These are phyloP conservation scores for Myanophis thanlyinensis DNA, from an alignment of 2,113 vertebrate genomes.

Conservation along the genomic window DNA sequence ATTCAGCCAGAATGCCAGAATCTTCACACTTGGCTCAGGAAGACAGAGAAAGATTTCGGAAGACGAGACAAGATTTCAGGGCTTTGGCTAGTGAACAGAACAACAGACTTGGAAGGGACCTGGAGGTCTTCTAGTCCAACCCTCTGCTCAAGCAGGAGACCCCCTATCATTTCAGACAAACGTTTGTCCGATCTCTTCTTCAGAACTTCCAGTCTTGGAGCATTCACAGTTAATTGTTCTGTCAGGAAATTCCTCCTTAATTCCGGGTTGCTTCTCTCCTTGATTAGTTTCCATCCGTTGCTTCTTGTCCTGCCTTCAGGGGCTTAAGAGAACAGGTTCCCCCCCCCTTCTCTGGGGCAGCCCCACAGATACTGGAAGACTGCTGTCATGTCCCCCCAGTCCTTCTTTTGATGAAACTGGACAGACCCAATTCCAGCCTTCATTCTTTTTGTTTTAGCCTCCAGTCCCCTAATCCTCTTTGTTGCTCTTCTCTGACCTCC, in stretches of 20 bases:
- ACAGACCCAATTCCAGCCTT: neutral
- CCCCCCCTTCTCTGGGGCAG: neutral
- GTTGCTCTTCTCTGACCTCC: neutral
- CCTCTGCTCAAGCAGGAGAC: neutral
- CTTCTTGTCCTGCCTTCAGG: neutral
- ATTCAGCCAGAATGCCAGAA: neutral
- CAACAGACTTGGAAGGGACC: neutral
- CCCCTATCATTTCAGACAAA: neutral
- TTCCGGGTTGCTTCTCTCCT: neutral
- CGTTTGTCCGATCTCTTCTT: neutral
- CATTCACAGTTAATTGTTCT: neutral
- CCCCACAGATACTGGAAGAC: neutral
- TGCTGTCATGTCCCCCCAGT: neutral
- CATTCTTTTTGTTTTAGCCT: neutral
- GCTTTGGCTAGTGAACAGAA: neutral
- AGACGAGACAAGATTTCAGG: neutral
- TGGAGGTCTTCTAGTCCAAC: neutral
- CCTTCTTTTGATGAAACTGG: neutral
- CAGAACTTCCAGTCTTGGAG: neutral
- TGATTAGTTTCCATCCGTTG: neutral
- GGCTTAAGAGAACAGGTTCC: fast-evolving
- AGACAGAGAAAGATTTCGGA: neutral
- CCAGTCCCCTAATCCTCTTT: neutral
- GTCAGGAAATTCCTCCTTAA: neutral
- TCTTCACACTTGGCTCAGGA: neutral